A percentile compares a stretch with the other conserved stretches of the same genome.
Evolutionary conservation across 2,888 invertebrate genomes (phyloP).

Genomic region (Drosophila hamatofila): DNA sequence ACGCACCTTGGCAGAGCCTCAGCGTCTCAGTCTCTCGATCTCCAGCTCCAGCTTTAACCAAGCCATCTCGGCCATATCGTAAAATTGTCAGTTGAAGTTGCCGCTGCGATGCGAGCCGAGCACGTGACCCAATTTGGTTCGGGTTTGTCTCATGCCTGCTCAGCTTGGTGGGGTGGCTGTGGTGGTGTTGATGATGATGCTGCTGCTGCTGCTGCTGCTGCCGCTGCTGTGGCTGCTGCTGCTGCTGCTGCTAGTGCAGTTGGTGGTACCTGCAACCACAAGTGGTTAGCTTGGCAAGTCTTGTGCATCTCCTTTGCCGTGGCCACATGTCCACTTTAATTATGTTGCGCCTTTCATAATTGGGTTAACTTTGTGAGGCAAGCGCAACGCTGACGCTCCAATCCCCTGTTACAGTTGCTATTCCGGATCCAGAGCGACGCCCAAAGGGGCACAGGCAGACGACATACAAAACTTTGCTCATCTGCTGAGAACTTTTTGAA

Average conservation of each 20-base stretch:
- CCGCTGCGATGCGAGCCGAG: constrained; percentile 45
- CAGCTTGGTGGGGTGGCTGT: constrained; percentile 21
- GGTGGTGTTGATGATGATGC: constrained; percentile 1
- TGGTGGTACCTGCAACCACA: constrained; percentile 23
- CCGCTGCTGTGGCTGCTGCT: constrained; percentile 9
- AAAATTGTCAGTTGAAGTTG: constrained; percentile 68
- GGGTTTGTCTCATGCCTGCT: constrained; percentile 30
- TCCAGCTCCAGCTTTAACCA: constrained; percentile 16
- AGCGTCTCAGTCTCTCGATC: constrained; percentile 7
- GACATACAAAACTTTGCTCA: constrained; percentile 4
- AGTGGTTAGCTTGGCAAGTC: constrained; percentile 35
- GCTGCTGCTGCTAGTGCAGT: neutral
- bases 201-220: constrained; percentile 6
- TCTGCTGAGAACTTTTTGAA: constrained; percentile 47
- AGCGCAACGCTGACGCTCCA: constrained; percentile 39
- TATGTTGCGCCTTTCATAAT: constrained; percentile 76
- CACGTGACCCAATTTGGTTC: constrained; percentile 75
- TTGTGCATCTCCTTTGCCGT: constrained; percentile 19
- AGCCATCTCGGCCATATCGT: constrained; percentile 34
- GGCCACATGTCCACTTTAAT: constrained; percentile 69
- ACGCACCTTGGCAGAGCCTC: constrained; percentile 42
- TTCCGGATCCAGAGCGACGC: constrained; percentile 4
- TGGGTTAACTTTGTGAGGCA: constrained; percentile 79
- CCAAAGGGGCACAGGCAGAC: constrained; percentile 3
- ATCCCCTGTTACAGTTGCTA: constrained; percentile 25